These are phyloP conservation scores for Anguilla pacifica DNA, from an alignment of 2,797 vertebrate genomes.

Conservation along the genomic window DNA sequence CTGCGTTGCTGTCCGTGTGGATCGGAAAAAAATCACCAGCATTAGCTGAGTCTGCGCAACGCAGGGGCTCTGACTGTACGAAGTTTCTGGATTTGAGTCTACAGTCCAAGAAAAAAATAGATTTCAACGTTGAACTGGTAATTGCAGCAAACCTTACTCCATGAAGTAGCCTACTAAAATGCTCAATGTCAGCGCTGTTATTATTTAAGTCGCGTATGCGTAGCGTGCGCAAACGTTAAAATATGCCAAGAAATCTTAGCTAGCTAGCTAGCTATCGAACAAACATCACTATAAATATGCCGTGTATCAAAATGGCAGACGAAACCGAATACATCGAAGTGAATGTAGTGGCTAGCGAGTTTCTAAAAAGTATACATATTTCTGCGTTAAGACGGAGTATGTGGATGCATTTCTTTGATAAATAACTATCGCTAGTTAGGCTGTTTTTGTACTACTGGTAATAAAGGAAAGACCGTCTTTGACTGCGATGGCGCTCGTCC, in stretches of 20 bases:
- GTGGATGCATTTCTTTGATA: background rate
- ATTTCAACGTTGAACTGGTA: slow-evolving; percentile 45
- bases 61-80: slow-evolving; percentile 52
- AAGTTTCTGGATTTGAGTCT: slow-evolving; percentile 54
- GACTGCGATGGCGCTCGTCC: slow-evolving; percentile 16
- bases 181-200: background rate
- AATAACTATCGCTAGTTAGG: background rate
- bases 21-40: slow-evolving; percentile 42
- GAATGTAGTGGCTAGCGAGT: background rate
- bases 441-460: background rate
- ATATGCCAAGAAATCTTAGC: slow-evolving; percentile 12
- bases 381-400: background rate
- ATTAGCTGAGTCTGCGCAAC: slow-evolving; percentile 54
- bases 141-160: slow-evolving; percentile 30
- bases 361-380: slow-evolving; percentile 15
- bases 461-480: background rate
- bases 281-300: slow-evolving; percentile 30
- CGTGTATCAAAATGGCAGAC: slow-evolving; percentile 34
- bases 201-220: background rate
- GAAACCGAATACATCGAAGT: slow-evolving; percentile 14
- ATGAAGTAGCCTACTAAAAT: background rate
- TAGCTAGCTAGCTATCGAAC: slow-evolving; percentile 34
- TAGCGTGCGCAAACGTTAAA: background rate
- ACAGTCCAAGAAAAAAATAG: slow-evolving; percentile 39
- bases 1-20: slow-evolving; percentile 43